Conservation (phyloP, 2,888 invertebrate species). For the Prenolepis imparis region DNA sequence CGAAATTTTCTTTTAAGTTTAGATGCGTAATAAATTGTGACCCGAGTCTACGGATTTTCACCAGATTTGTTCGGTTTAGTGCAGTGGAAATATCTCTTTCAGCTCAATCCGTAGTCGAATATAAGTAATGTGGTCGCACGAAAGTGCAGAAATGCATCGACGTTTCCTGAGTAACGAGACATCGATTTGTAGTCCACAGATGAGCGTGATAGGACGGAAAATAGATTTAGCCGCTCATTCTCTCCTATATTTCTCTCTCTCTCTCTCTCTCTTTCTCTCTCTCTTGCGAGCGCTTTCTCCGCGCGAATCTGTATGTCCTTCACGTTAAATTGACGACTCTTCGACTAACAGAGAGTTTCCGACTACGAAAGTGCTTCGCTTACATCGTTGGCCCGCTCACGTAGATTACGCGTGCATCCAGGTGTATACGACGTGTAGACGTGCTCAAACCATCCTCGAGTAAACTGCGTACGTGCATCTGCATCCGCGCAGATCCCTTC, state of each 20-base stretch:
- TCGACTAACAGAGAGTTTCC: slow-evolving; percentile 26
- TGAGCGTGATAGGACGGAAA: slow-evolving; percentile 37
- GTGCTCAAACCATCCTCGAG: slow-evolving; percentile 11
- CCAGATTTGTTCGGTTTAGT: slow-evolving; percentile 11
- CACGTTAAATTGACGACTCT: slow-evolving; percentile 47
- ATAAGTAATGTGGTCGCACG: slow-evolving; percentile 24
- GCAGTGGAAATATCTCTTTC: slow-evolving; percentile 40
- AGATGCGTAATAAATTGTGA: slow-evolving; percentile 7
- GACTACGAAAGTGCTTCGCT: slow-evolving; percentile 14
- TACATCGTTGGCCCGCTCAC: slow-evolving; percentile 8
- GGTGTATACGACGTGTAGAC: slow-evolving; percentile 25
- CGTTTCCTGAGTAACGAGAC: slow-evolving; percentile 32
- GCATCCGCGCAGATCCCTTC: neutral
- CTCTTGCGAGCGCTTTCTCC: neutral
- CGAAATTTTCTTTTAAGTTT: neutral
- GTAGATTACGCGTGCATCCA: slow-evolving; percentile 38
- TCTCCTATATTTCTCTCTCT: neutral
- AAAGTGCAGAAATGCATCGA: slow-evolving; percentile 37
- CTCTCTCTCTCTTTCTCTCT: neutral
- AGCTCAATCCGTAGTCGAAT: neutral
- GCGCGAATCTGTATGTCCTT: slow-evolving; percentile 27
- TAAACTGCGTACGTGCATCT: slow-evolving; percentile 26
- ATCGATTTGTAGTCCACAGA: slow-evolving; percentile 33
- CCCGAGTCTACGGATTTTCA: neutral
- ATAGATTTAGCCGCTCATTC: slow-evolving; percentile 39